Base-by-base conservation (phyloP, 2,888 invertebrate genomes). In the Lysandra coridon region DNA sequence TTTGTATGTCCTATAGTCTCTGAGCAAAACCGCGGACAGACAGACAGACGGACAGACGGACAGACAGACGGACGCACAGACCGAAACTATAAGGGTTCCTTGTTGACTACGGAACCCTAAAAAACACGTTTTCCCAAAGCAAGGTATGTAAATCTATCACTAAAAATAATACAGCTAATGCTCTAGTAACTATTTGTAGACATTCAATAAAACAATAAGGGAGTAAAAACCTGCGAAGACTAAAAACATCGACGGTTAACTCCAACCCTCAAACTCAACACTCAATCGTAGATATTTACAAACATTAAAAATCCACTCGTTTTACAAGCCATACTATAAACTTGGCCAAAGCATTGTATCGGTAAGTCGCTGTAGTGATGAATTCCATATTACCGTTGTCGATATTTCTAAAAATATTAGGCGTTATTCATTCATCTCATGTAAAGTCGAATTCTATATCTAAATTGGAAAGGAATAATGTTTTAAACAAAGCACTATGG, bases 401-500 rank as follows among this genome's bases (percentile, higher is more conserved):
- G 81, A 86, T 87, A 83, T 78, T 88, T n/a, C 69, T 87, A 1
- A 80, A 83, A 14, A 81, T 83, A 62, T 80, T 85, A 33, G 81
- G 80, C 2, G 17, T 83, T 2, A 81, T 85, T n/a, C 53, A 80
- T 0, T 80, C 85, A 4, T 82, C 82, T 3, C 88, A 82, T 74
- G 84, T 83, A 0, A 87, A 88, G 79, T 33, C 82, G 0, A 87
- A 87, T 69, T 87, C 82, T 77, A 90, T 86, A 23, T 87, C 89
- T 0, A 88, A 85, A 62, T 79, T 88, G 17, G 91, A 93, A 17
- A 83, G 88, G n/a, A 91, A 89, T 78, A 93, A 90, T 73, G 83
- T 91, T 0, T 82, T 93, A 0, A 93, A 92, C 75, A 92, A 91
- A 83, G 90, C 91, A 0, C 82, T 92, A 0, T 93, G 93, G 93